A percentile compares a stretch with the other conserved stretches of the same genome.
Evolutionary conservation across 2,797 vertebrate species (phyloP).

Genomic region (Tokudaia muenninki): DNA sequence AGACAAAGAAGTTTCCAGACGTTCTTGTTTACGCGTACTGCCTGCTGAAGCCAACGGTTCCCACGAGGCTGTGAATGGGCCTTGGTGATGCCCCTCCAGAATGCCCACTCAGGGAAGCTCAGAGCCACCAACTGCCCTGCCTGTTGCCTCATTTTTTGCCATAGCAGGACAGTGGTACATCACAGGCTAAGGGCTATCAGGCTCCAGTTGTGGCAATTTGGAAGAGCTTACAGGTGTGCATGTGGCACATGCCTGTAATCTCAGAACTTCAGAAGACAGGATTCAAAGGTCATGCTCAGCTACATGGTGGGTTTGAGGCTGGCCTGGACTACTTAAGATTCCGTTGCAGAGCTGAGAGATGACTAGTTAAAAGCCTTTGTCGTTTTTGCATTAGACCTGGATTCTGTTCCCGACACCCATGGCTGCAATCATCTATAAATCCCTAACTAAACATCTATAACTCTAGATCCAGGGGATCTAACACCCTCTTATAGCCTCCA

Average conservation of each 20-base stretch:
- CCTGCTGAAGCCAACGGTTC: not conserved
- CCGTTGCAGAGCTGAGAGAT: not conserved
- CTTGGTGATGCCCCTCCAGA: not conserved
- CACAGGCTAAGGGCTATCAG: not conserved
- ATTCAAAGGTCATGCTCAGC: not conserved
- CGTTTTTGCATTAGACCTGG: not conserved
- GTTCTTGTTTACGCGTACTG: slow-evolving; percentile 59
- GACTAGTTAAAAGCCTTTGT: not conserved
- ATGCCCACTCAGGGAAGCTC: not conserved
- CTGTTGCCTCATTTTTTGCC: not conserved
- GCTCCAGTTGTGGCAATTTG: not conserved
- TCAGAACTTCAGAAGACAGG: not conserved
- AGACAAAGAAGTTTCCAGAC: slow-evolving; percentile 25
- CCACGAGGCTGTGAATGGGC: slow-evolving; percentile 18
- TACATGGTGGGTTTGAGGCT: not conserved
- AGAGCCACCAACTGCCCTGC: not conserved
- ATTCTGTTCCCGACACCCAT: not conserved
- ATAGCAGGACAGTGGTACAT: not conserved
- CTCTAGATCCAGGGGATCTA: not conserved
- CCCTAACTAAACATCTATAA: not conserved
- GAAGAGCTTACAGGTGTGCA: not conserved
- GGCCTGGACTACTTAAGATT: not conserved
- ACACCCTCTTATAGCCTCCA: not conserved
- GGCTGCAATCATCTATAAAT: no score
- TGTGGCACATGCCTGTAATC: not conserved